Evolutionary conservation across 1,140 invertebrate species (phyloP).

Genomic region (Belonocnema kinseyi): DNA sequence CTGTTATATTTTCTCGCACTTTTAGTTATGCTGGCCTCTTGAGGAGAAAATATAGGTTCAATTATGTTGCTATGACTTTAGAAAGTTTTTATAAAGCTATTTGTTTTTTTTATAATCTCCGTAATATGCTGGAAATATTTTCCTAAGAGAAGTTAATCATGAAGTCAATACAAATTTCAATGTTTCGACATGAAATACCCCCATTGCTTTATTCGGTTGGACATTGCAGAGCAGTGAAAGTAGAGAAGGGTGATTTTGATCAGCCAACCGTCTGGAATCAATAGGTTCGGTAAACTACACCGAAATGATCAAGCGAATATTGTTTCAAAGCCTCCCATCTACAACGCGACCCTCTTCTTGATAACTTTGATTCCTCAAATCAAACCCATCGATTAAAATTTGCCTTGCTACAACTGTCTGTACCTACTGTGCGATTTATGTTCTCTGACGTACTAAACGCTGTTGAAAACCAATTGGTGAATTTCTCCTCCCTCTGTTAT

Average conservation of each 20-base stretch:
- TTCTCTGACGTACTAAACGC: neutral
- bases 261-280: constrained; percentile 16
- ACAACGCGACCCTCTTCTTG: constrained; percentile 16
- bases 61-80: too few relatives aligned
- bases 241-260: constrained; percentile 24
- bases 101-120: too few relatives aligned
- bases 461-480: constrained; percentile 3
- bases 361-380: constrained; percentile 21
- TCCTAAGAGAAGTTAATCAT: too few relatives aligned
- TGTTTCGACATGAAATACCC: too few relatives aligned
- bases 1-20: too few relatives aligned
- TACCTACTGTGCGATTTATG: neutral
- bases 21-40: too few relatives aligned
- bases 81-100: too few relatives aligned
- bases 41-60: too few relatives aligned
- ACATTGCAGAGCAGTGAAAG: neutral
- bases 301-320: constrained; percentile 18
- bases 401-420: neutral
- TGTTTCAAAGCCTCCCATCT: constrained; percentile 6
- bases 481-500: neutral
- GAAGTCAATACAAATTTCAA: too few relatives aligned
- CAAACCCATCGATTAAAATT: constrained; percentile 20
- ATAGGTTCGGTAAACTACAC: constrained; percentile 19
- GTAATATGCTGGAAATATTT: too few relatives aligned
- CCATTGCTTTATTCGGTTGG: too few relatives aligned